Evolutionary conservation across 2,113 vertebrate species (phyloP), one percentile per base, ranked within the genome.

Genomic region (Raja brachyura): DNA sequence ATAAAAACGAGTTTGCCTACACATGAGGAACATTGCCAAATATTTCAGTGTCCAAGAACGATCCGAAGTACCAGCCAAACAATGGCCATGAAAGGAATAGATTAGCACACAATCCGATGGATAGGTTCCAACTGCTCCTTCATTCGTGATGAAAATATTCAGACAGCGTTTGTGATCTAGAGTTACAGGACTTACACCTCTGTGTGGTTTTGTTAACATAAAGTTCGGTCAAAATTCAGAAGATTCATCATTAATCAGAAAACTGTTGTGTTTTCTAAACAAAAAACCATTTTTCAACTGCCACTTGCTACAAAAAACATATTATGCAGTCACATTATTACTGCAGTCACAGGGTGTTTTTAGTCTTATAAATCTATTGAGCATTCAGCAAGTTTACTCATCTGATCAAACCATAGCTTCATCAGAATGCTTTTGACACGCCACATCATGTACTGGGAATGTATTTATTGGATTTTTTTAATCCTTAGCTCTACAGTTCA

Each of bases 91-190:
- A 61, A 63, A 63, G 83, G 61, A 88, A 88, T 31, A 66, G 83
- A 88, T 88, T 88, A 88, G 83, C 83, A 66, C 59, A 88, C 83
- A 88, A 61, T 88, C 83, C 16, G 83, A 66, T 88, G 83, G 83
- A 88, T 88, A 56, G 31, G 83, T 88, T 88, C 83, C 83, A 88
- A 88, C 83, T 66, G 59, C 63, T 88, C 59, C 61, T 63, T 66
- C 83, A 88, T 63, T 88, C 56, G 59, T 88, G 83, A 88, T 88
- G 83, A 63, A 88, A 88, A 88, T 88, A 14, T 31, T 88, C 59
- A 63, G 83, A 31, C 28, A 88, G 83, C 83, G 28, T 63, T 88
- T 63, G 83, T 66, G 83, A 28, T 88, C 59, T 31, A 31, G 59
- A 88, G 83, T 63, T 63, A 66, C 14, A 88, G 13, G 28, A 88